Percentiles rank a stretch among this genome's conserved stretches.
Conservation (phyloP, 2,797 vertebrate genomes). For the Poecilia picta region DNA sequence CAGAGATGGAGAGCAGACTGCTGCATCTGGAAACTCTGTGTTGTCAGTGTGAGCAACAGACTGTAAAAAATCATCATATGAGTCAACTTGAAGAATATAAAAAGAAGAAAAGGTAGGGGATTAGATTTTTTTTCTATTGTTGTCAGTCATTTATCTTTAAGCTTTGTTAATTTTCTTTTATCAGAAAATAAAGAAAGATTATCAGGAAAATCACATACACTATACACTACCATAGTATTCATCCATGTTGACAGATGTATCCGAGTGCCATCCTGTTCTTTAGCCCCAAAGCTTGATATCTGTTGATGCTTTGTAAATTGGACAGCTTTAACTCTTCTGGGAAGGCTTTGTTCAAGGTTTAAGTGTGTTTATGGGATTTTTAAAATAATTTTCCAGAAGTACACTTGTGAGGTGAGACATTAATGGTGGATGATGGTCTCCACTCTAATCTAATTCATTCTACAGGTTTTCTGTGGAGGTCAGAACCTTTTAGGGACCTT, state of each 20-base stretch:
- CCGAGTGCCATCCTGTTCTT: background rate
- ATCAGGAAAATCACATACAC: background rate
- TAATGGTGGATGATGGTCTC: background rate
- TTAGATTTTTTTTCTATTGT: background rate
- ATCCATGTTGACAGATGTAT: background rate
- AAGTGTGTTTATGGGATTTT: background rate
- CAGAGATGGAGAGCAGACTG: conserved; percentile 91
- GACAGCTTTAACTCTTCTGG: background rate
- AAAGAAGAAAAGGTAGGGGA: conserved; percentile 88
- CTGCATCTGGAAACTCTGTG: conserved; percentile 90
- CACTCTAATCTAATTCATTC: background rate
- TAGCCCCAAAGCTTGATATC: background rate
- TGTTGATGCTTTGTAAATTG: background rate
- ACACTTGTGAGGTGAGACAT: background rate
- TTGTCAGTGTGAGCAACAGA: conserved; percentile 90
- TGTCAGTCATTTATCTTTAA: background rate
- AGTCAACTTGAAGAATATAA: conserved; percentile 89
- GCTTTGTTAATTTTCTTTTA: background rate
- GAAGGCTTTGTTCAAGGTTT: background rate
- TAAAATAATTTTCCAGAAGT: background rate
- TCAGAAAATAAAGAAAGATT: background rate
- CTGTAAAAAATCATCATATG: conserved; percentile 83
- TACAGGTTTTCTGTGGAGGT: background rate
- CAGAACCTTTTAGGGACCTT: background rate
- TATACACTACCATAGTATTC: background rate